phyloP scores from a whole-genome alignment of 2,797 vertebrate genomes.

The Tragelaphus oryx region DNA sequence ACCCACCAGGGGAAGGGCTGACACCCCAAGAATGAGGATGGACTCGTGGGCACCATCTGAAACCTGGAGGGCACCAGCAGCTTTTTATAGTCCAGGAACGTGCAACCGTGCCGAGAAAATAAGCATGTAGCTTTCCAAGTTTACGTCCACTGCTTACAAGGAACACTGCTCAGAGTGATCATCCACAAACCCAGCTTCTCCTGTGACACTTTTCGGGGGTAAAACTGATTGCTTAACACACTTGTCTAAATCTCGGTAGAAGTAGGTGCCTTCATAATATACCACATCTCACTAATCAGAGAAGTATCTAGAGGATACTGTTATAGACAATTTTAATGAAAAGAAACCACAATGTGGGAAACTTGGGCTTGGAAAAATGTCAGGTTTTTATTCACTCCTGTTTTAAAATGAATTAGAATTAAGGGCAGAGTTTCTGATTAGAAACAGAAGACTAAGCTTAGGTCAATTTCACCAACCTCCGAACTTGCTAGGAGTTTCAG shows the following conservation, averaged over 20 bases:
- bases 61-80: background rate
- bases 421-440: background rate
- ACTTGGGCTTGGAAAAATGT: background rate
- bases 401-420: background rate
- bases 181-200: background rate
- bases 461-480: background rate
- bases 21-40: conserved; percentile 64
- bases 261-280: background rate
- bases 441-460: background rate
- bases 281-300: background rate
- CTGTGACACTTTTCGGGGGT: background rate
- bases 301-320: background rate
- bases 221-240: background rate
- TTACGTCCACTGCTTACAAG: background rate
- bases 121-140: accelerated
- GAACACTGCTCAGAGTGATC: background rate
- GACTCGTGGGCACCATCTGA: conserved; percentile 70
- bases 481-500: background rate
- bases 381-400: background rate
- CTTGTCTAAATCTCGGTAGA: background rate
- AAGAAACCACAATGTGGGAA: background rate
- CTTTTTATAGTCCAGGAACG: background rate
- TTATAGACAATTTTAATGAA: background rate
- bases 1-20: conserved; percentile 59
- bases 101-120: background rate